phyloP scores from a whole-genome alignment of 2,888 invertebrate species.

The Galerucella pusilla region DNA sequence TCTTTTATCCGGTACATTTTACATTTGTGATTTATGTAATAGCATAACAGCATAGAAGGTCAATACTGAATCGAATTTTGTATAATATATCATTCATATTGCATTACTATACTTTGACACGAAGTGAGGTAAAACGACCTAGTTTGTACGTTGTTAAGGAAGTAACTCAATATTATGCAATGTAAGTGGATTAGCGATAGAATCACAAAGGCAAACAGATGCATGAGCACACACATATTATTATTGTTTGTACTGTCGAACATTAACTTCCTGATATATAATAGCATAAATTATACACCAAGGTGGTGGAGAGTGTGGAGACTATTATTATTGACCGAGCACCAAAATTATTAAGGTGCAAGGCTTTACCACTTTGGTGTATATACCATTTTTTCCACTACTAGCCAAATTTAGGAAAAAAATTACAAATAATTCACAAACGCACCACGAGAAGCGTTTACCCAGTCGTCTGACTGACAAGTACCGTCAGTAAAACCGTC shows the following conservation, averaged over 20 bases:
- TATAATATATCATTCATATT: constrained; percentile 15
- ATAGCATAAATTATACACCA: too few relatives aligned
- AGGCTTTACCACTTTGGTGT: too few relatives aligned
- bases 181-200: constrained; percentile 28
- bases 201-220: constrained; percentile 21
- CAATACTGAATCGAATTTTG: constrained; percentile 8
- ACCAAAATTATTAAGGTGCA: too few relatives aligned
- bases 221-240: constrained; percentile 3
- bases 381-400: too few relatives aligned
- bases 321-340: too few relatives aligned
- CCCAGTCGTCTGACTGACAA: too few relatives aligned
- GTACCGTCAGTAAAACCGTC: too few relatives aligned
- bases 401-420: too few relatives aligned
- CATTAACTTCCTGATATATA: constrained; percentile 6
- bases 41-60: constrained; percentile 1
- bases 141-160: constrained; percentile 21
- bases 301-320: too few relatives aligned
- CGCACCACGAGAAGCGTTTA: too few relatives aligned
- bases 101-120: constrained; percentile 21
- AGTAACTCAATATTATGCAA: constrained; percentile 31
- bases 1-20: not conserved
- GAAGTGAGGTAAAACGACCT: constrained; percentile 22
- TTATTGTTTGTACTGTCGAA: not conserved
- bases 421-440: too few relatives aligned
- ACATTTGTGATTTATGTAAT: constrained; percentile 4